Evolutionary conservation across 2,888 invertebrate genomes (phyloP), one percentile per base, ranked within the genome.

Genomic region (Cryptus armator): DNA sequence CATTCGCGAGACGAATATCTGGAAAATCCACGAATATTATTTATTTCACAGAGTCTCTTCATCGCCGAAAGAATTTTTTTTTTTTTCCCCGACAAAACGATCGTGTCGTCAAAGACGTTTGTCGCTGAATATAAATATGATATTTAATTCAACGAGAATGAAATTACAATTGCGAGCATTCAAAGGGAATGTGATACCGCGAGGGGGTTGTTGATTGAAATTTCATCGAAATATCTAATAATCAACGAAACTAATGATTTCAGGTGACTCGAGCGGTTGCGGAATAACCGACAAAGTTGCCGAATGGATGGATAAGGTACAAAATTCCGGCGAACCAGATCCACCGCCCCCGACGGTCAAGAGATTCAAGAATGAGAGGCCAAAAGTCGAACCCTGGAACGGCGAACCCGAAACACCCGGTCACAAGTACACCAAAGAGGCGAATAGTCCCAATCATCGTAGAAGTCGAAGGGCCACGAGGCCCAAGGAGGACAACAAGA

Each of bases 271-370:
- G 67, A 96, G 96, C 78, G 98, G 98, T 43, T 98, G 98, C 93
- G 98, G 98, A 78, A 96, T 98, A 89, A 98, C 97, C 62, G 98
- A 98, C 88, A 97, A 98, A 89, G 96, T 97, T 86, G 96, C 97
- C 88, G 96, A 97, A 91, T 98, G 98, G 98, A 99, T 99, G 99
- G 97, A 98, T 91, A 95, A 96, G 89, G 96, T 99, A 89, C 98
- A 98, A 94, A 97, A 96, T 94, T 96, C 97, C 2, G 97, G 88
- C 2, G 90, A 91, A 64, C 84, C 90, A 29, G 92, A 91, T 12
- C 85, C 83, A 32, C 76, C 87, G 9, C 76, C 86, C 16, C 66
- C 86, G 12, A 66, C 84, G 43, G 48, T 16, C 51, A 46, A 59
- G 48, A 81, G 82, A 71, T 56, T 85, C 72, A 83, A 77, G 24